Evolutionary conservation across 37 sponge, comb jelly and placozoan species (phyloP).

Genomic region (Tethya wilhelma): DNA sequence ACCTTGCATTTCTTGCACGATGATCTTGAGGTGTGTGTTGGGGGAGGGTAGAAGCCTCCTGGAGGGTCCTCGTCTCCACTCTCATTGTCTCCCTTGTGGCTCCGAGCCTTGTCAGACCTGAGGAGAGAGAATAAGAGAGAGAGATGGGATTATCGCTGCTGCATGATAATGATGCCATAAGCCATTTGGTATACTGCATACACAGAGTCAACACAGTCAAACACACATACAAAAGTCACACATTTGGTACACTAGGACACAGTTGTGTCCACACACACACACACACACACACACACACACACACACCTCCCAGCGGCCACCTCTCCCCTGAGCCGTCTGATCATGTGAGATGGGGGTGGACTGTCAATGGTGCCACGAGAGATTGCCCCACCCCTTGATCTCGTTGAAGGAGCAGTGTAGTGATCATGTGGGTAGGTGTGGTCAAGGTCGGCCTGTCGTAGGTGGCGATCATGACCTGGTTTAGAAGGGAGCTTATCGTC

Average conservation of each 20-base stretch:
- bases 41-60: slow-evolving; percentile 5
- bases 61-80: not conserved
- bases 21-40: not conserved
- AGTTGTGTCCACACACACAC: not conserved
- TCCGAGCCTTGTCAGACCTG: slow-evolving; percentile 25
- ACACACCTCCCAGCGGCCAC: not conserved
- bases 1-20: slow-evolving; percentile 22
- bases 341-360: slow-evolving; percentile 14
- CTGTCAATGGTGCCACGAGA: slow-evolving; percentile 26
- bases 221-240: not conserved
- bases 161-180: not conserved
- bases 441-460: too few relatives aligned
- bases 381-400: not conserved
- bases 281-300: slow-evolving; percentile 3
- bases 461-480: too few relatives aligned
- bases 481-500: too few relatives aligned
- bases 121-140: not conserved
- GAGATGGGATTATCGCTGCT: too few relatives aligned
- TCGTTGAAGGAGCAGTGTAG: too few relatives aligned
- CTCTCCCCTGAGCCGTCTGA: not conserved
- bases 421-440: too few relatives aligned
- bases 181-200: not conserved
- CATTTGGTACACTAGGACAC: not conserved
- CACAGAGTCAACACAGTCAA: not conserved
- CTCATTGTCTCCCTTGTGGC: not conserved